Percentiles rank a stretch among this genome's conserved stretches.
Evolutionary conservation across 30 jellyfish, hydroid and myxozoan genomes (phyloP).

Genomic region (Aurelia coerulea): DNA sequence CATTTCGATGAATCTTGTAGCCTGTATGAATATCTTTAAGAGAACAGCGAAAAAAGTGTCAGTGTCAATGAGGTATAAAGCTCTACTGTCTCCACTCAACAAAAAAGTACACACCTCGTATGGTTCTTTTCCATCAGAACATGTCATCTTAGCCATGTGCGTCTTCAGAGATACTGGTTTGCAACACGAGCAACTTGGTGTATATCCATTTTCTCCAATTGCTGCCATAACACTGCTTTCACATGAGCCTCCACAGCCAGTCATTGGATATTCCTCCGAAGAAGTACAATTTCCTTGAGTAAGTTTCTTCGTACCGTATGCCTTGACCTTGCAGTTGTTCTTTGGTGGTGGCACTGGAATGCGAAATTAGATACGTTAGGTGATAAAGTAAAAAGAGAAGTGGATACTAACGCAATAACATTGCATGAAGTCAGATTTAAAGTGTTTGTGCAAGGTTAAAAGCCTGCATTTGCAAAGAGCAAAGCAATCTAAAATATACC

Average conservation of each 20-base stretch:
- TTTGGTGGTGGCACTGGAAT: constrained; percentile 61
- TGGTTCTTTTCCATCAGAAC: constrained; percentile 69
- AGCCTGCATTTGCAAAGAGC: too few species aligned
- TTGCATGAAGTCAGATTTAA: too few species aligned
- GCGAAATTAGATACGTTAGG: too few species aligned
- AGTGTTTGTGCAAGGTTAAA: too few species aligned
- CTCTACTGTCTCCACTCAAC: not conserved
- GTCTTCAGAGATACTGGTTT: constrained; percentile 59
- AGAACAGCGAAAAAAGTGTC: too few species aligned
- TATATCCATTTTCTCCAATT: constrained; percentile 48
- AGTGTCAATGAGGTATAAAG: too few species aligned
- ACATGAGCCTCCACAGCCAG: constrained; percentile 93
- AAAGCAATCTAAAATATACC: too few species aligned
- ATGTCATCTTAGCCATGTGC: constrained; percentile 57
- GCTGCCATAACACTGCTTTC: constrained; percentile 68
- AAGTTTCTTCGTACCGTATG: constrained; percentile 33
- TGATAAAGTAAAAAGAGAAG: too few species aligned
- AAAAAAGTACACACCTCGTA: constrained; percentile 41
- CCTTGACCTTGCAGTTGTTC: constrained; percentile 74
- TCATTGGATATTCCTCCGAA: constrained; percentile 46
- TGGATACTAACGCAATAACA: too few species aligned
- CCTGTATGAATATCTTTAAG: too few species aligned
- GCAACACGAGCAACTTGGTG: constrained; percentile 87
- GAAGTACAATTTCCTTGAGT: constrained; percentile 78
- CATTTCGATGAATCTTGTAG: too few species aligned